Conservation (phyloP, 2,888 invertebrate species). For the Piscicola geometra region DNA sequence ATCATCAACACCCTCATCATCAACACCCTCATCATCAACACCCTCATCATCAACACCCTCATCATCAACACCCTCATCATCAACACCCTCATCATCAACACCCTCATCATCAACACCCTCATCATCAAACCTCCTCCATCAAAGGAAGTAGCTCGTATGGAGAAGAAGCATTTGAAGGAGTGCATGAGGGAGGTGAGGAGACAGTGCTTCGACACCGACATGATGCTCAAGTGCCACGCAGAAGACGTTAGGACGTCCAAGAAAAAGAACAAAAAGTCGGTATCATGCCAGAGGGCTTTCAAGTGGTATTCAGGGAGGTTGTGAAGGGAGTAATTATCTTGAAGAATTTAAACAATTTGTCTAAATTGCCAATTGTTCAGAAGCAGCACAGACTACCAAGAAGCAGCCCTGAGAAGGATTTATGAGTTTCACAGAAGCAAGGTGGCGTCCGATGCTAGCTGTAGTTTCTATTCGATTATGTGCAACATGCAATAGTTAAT, state of each 20-base stretch:
- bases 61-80: no score
- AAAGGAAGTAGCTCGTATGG: conserved; percentile 82
- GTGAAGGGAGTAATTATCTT: no score
- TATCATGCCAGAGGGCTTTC: not conserved
- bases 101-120: no score
- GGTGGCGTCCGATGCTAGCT: not conserved
- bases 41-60: no score
- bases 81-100: no score
- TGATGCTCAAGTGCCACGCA: conserved; percentile 63
- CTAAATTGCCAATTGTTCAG: not conserved
- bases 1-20: no score
- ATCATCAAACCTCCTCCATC: no score
- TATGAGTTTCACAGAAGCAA: not conserved
- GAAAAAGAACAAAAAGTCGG: conserved; percentile 51
- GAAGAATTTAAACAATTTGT: not conserved
- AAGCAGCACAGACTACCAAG: conserved; percentile 1
- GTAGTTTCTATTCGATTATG: not conserved
- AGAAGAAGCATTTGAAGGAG: conserved; percentile 89
- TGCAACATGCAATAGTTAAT: no score
- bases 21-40: no score
- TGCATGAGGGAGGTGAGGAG: conserved; percentile 76
- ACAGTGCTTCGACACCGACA: conserved; percentile 79
- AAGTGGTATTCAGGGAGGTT: no score
- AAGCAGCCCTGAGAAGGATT: not conserved
- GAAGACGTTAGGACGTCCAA: conserved; percentile 56